Conservation (phyloP, 2,888 invertebrate genomes). For the Gryllus longicercus region DNA sequence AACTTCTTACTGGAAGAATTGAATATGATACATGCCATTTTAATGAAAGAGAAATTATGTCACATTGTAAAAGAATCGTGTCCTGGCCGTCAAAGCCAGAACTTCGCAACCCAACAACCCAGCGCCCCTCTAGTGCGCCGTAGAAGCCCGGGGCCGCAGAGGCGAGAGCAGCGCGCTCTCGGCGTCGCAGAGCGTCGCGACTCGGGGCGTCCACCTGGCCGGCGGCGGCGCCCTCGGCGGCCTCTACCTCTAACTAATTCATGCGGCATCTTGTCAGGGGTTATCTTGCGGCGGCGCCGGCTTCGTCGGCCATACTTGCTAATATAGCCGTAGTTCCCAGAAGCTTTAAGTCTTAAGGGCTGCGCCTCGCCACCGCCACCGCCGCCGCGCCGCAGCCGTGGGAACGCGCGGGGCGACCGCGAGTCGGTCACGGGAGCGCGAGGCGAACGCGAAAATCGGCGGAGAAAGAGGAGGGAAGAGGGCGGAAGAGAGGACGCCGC, state of each 20-base stretch:
- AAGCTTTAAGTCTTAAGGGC: background rate
- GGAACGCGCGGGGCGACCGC: background rate
- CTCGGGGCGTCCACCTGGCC: background rate
- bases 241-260: background rate
- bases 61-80: too few relatives aligned
- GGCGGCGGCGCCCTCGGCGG: background rate
- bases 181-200: too few relatives aligned
- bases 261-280: background rate
- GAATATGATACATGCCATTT: too few relatives aligned
- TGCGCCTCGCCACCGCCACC: background rate
- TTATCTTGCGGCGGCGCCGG: background rate
- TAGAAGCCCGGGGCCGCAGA: too few relatives aligned
- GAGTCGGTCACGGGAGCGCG: background rate
- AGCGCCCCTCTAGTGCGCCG: too few relatives aligned
- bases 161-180: too few relatives aligned
- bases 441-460: background rate
- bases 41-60: too few relatives aligned
- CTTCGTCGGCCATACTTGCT: background rate
- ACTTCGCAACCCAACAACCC: too few relatives aligned
- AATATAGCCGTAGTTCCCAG: conserved; percentile 1
- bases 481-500: background rate
- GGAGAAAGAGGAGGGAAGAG: background rate
- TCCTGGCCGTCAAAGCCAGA: too few relatives aligned
- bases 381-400: background rate
- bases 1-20: too few relatives aligned